A percentile compares a stretch with the other conserved stretches of the same genome.
Conservation (phyloP, 2,113 vertebrate genomes). For the Cololabis saira region DNA sequence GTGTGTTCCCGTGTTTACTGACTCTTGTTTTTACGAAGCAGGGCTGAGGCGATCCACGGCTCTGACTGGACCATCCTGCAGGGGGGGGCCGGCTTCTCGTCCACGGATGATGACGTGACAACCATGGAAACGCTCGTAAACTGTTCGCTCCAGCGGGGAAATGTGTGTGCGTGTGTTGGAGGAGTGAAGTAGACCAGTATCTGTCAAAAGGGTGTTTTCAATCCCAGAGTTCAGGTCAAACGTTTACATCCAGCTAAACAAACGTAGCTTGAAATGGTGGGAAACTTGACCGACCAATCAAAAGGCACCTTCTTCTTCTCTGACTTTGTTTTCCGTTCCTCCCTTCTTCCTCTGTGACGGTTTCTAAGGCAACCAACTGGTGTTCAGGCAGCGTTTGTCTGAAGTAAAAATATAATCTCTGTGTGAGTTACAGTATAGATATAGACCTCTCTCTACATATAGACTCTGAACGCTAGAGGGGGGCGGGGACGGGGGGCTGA, state of each 20-base stretch:
- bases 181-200: conserved; percentile 11
- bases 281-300: conserved; percentile 74
- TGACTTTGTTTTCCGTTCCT: conserved; percentile 46
- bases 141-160: conserved; percentile 73
- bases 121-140: conserved; percentile 83
- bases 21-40: conserved; percentile 87
- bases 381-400: conserved; percentile 81
- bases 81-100: conserved; percentile 83
- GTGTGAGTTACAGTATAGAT: conserved; percentile 72
- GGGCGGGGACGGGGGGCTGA: conserved; percentile 18
- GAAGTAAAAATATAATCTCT: conserved; percentile 83
- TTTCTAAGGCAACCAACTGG: conserved; percentile 85
- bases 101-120: conserved; percentile 85
- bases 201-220: conserved; percentile 57
- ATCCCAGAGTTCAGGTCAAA: conserved; percentile 73
- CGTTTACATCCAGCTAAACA: conserved; percentile 78
- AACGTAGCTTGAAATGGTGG: conserved; percentile 75
- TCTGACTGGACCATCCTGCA: conserved; percentile 87
- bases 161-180: conserved; percentile 9
- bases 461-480: conserved; percentile 44
- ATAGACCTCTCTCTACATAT: conserved; percentile 74
- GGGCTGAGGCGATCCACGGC: conserved; percentile 81
- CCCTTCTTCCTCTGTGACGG: conserved; percentile 70
- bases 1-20: conserved; percentile 68
- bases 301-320: conserved; percentile 81